Percentiles rank a stretch among this genome's conserved stretches.
Evolutionary conservation across 1,140 invertebrate species (phyloP).

Genomic region (Bathynomus jamesi): DNA sequence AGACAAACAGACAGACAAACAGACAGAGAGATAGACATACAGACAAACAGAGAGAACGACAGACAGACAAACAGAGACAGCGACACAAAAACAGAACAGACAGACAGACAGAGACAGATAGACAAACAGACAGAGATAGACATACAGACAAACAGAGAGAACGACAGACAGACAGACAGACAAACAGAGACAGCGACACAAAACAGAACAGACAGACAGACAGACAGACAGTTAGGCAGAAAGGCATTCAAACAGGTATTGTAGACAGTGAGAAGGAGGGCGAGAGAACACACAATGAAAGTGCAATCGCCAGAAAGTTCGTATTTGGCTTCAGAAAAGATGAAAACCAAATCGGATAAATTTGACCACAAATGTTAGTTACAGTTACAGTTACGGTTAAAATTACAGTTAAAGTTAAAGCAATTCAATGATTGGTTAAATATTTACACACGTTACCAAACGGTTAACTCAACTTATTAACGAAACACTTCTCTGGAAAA

Average conservation of each 20-base stretch:
- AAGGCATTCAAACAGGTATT: background rate
- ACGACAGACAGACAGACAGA: constrained; percentile 10
- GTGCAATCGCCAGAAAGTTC: no score
- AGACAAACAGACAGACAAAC: background rate
- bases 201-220: background rate
- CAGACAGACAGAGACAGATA: background rate
- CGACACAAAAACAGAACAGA: background rate
- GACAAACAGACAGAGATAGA: background rate
- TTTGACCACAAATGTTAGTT: no score
- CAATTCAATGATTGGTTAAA: no score
- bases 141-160: background rate
- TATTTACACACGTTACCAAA: no score
- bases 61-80: background rate
- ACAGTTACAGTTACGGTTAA: no score
- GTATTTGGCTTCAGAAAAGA: no score
- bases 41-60: background rate
- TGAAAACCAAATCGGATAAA: no score
- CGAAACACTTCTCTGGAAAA: no score
- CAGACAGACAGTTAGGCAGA: background rate
- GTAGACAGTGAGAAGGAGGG: constrained; percentile 1
- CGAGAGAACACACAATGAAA: no score
- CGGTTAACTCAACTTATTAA: no score
- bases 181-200: constrained; percentile 8
- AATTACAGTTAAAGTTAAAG: no score
- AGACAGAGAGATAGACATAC: background rate